Percentiles rank a stretch among this genome's conserved stretches.
phyloP scores from a whole-genome alignment of 2,888 invertebrate genomes.

The Timema cristinae region DNA sequence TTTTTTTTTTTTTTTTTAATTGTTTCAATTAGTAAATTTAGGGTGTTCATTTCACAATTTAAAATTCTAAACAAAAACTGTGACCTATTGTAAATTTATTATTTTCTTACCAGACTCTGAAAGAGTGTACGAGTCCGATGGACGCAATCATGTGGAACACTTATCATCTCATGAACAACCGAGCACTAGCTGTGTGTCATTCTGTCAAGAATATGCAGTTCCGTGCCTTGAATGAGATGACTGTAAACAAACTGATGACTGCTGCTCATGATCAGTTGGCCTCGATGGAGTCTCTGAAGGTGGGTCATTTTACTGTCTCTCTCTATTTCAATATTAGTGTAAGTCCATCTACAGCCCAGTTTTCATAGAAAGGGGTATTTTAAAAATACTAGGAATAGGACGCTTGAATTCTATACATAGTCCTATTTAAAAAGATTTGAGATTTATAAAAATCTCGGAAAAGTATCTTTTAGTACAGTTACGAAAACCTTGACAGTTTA shows the following conservation, averaged over 20 bases:
- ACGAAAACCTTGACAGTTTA: no score
- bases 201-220: conserved; percentile 60
- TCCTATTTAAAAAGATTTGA: no score
- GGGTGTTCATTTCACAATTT: no score
- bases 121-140: conserved; percentile 61
- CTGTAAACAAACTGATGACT: conserved; percentile 59
- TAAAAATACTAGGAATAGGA: no score
- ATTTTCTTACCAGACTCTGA: conserved; percentile 47
- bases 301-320: background rate
- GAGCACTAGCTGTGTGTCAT: conserved; percentile 65
- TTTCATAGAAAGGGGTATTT: no score
- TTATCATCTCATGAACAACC: conserved; percentile 63
- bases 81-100: background rate
- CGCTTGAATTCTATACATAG: no score
- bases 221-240: conserved; percentile 58
- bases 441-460: no score
- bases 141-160: conserved; percentile 64
- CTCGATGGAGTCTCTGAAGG: conserved; percentile 36
- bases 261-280: conserved; percentile 50
- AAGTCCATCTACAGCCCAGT: no score
- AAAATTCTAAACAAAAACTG: background rate
- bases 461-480: no score
- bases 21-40: no score
- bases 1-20: no score
- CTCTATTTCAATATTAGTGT: background rate